A percentile compares a stretch with the other conserved stretches of the same genome.
These are phyloP conservation scores for Eurytoma adleriae DNA, from an alignment of 2,888 invertebrate species.

Conservation along the genomic window DNA sequence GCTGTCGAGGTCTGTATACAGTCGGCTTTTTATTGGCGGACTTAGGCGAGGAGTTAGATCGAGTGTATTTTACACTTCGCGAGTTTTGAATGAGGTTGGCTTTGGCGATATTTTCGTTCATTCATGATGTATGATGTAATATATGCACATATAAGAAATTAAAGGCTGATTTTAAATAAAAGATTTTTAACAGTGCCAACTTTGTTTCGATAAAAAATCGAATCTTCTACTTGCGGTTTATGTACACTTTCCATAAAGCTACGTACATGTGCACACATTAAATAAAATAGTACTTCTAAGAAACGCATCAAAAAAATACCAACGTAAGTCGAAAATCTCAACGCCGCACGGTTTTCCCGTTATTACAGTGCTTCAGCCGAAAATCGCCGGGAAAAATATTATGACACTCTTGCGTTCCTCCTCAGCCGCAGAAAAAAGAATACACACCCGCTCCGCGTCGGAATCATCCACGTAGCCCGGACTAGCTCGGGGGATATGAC, in stretches of 20 bases:
- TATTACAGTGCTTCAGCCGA: constrained; percentile 10
- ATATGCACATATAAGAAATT: too few species aligned
- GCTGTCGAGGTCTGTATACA: neutral
- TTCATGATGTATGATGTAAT: too few species aligned
- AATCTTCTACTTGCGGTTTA: too few species aligned
- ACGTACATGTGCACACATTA: too few species aligned
- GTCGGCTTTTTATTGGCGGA: neutral
- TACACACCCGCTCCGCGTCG: neutral
- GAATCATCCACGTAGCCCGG: neutral
- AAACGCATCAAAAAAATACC: too few species aligned
- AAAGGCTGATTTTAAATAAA: too few species aligned
- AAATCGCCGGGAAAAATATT: constrained; percentile 37
- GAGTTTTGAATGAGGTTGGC: neutral
- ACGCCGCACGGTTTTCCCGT: constrained; percentile 13
- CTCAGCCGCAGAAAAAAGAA: constrained; percentile 8
- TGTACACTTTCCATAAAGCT: too few species aligned
- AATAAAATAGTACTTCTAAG: too few species aligned
- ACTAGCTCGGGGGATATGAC: constrained; percentile 36
- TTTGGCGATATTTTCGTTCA: too few species aligned
- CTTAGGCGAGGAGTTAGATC: neutral
- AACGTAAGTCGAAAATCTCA: neutral
- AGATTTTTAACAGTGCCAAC: too few species aligned
- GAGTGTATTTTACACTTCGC: constrained; percentile 22
- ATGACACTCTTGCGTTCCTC: constrained; percentile 8
- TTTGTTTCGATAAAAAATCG: too few species aligned